These are phyloP conservation scores for Drosophila falleni DNA, from an alignment of 2,888 invertebrate species.

Conservation along the genomic window DNA sequence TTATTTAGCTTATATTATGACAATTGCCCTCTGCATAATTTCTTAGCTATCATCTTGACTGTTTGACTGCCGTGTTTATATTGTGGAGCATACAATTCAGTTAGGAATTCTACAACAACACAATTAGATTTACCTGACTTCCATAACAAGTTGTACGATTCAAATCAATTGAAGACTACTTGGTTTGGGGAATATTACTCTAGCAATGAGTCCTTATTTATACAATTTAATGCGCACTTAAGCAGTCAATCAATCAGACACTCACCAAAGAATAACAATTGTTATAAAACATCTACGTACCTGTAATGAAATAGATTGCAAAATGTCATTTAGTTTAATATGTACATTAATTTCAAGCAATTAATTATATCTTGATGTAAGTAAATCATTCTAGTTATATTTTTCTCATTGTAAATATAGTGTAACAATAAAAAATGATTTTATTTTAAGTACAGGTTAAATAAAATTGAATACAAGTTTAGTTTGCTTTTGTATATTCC, in stretches of 20 bases:
- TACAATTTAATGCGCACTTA: constrained; percentile 52
- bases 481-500: too few species aligned
- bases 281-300: constrained; percentile 57
- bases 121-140: constrained; percentile 29
- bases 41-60: neutral
- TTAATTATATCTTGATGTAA: neutral
- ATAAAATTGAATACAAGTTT: too few species aligned
- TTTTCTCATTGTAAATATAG: neutral
- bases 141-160: constrained; percentile 4
- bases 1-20: constrained; percentile 19
- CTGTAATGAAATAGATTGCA: constrained; percentile 57
- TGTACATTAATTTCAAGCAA: constrained; percentile 17
- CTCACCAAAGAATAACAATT: constrained; percentile 67
- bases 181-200: constrained; percentile 21
- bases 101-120: constrained; percentile 27
- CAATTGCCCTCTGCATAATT: constrained; percentile 13
- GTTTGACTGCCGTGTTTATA: constrained; percentile 5
- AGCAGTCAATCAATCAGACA: constrained; percentile 44
- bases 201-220: constrained; percentile 49
- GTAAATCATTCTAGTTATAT: neutral
- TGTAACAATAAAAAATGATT: too few species aligned
- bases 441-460: too few species aligned
- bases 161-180: constrained; percentile 39
- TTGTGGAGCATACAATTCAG: constrained; percentile 39
- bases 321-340: constrained; percentile 23